phyloP scores from a whole-genome alignment of 1,140 invertebrate species.

The Trypoxylus dichotomus region DNA sequence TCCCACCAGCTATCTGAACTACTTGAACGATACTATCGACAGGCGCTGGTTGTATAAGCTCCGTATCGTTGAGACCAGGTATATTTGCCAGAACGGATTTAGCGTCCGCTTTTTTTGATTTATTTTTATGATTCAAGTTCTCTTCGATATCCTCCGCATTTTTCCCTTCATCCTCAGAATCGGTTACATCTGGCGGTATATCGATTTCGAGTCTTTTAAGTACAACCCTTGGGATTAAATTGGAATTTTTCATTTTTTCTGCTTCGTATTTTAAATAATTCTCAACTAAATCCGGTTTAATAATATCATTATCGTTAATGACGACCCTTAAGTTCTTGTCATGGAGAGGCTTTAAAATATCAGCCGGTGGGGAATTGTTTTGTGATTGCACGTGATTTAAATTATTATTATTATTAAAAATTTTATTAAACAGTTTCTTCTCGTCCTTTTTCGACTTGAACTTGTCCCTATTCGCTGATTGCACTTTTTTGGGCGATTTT shows the following conservation, averaged over 20 bases:
- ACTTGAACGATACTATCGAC: conserved; percentile 62
- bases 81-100: conserved; percentile 54
- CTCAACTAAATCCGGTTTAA: conserved; percentile 11
- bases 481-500: conserved; percentile 10
- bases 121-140: neutral
- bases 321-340: conserved; percentile 19
- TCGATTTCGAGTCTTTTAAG: conserved; percentile 38
- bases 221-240: conserved; percentile 35
- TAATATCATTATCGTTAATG: conserved; percentile 18
- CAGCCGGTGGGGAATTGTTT: neutral
- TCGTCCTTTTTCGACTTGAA: neutral
- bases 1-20: conserved; percentile 57
- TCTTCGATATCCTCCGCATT: neutral
- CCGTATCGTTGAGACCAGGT: conserved; percentile 59
- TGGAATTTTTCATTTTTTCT: neutral
- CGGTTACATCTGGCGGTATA: neutral
- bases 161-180: neutral
- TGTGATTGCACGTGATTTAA: conserved; percentile 23
- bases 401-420: neutral
- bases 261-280: conserved; percentile 15
- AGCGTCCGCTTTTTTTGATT: conserved; percentile 30
- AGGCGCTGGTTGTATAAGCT: conserved; percentile 59
- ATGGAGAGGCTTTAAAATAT: neutral
- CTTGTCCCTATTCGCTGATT: neutral
- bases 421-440: neutral